Percentiles rank a stretch among this genome's conserved stretches.
Evolutionary conservation across 92 coral and sea anemone genomes (phyloP).

Genomic region (Parazoanthus darwini): DNA sequence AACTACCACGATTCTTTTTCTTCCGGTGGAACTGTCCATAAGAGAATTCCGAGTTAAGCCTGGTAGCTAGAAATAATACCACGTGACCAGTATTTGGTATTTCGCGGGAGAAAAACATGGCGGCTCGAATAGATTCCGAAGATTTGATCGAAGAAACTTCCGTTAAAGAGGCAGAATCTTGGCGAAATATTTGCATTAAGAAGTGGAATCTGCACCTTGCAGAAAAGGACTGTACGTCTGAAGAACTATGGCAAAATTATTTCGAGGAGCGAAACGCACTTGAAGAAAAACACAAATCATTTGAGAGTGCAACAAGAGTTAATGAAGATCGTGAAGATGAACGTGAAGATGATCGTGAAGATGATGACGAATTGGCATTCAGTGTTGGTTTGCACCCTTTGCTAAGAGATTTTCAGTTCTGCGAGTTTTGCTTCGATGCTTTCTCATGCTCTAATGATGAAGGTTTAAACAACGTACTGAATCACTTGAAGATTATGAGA

Average conservation of each 20-base stretch:
- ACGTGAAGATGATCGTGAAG: too few species aligned
- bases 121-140: neutral
- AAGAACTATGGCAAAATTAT: constrained; percentile 33
- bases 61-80: neutral
- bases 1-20: neutral
- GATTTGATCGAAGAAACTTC: neutral
- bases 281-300: constrained; percentile 26
- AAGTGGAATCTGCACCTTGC: constrained; percentile 31
- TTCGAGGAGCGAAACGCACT: constrained; percentile 30
- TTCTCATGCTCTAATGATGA: neutral
- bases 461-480: constrained; percentile 13
- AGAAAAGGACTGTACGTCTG: constrained; percentile 17
- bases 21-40: neutral
- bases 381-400: neutral
- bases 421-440: constrained; percentile 37
- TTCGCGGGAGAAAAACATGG: constrained; percentile 46
- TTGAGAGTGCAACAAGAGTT: constrained; percentile 1
- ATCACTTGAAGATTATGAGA: constrained; percentile 29
- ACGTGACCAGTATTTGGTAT: constrained; percentile 32
- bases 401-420: constrained; percentile 32
- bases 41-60: neutral
- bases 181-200: constrained; percentile 2
- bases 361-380: neutral
- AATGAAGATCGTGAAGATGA: neutral
- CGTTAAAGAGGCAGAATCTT: neutral